phyloP scores from a whole-genome alignment of 2,888 invertebrate genomes.

The Zele albiditarsus region DNA sequence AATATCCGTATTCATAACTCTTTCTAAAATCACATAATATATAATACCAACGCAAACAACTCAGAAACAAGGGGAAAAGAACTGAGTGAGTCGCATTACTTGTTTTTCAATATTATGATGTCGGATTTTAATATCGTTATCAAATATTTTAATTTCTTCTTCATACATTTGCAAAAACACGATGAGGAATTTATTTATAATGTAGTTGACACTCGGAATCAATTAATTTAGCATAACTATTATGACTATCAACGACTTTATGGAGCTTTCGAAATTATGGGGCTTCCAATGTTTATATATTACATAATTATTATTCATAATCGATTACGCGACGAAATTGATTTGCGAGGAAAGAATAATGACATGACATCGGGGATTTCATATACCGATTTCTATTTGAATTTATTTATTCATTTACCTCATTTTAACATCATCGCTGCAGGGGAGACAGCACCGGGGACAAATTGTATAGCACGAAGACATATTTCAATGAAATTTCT shows the following conservation, averaged over 20 bases:
- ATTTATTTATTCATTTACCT: conserved; percentile 50
- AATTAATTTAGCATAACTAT: background rate
- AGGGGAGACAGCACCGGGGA: conserved; percentile 52
- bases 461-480: conserved; percentile 52
- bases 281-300: background rate
- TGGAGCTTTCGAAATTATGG: background rate
- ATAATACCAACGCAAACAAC: no score
- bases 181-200: background rate
- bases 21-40: no score
- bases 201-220: background rate
- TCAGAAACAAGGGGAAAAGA: no score
- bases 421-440: conserved; percentile 53
- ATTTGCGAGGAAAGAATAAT: background rate
- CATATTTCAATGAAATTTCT: conserved; percentile 38
- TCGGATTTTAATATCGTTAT: no score
- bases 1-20: no score
- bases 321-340: background rate
- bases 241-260: background rate
- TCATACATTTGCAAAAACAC: no score
- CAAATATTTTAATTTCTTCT: no score
- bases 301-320: background rate
- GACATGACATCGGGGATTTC: background rate
- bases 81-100: no score
- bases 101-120: no score
- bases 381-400: background rate